Base-by-base conservation (phyloP, 1,140 invertebrate genomes). In the Panagrolaimus sp. region DNA sequence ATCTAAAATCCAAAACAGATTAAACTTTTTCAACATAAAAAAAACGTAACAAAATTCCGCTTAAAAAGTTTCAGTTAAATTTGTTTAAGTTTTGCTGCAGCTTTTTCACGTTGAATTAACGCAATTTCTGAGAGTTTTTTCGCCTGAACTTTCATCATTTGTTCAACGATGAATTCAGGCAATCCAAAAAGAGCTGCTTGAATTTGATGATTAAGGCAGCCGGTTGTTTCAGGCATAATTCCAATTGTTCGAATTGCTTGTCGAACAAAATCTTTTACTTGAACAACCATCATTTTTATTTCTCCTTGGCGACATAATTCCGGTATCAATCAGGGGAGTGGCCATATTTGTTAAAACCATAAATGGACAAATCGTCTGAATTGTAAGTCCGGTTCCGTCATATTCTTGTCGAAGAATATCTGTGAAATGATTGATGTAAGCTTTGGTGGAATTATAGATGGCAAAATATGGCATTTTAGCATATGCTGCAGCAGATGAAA, bases 291-390 rank as follows among this genome's bases (percentile, higher is more conserved):
- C n/a, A 52, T 52, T 52, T 24, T 7, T n/a, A 52, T 10, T n/a
- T 15, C 8, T 52, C n/a, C n/a, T n/a, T n/a, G n/a, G n/a, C n/a
- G n/a, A n/a, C n/a, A n/a, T n/a, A n/a, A n/a, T n/a, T n/a, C n/a
- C n/a, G n/a, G n/a, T n/a, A n/a, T n/a, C n/a, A n/a, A n/a, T n/a
- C n/a, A n/a, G n/a, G n/a, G n/a, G n/a, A n/a, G n/a, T 69, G 8
- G 63, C 45, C 69, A 70, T 69, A 28, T 65, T 66, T 5, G 69
- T 70, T 10, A 38, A 67, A 1, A 70, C 69, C 38, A 69, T 70
- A 24, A 69, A 47, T 15, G 69, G 69, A n/a, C 14, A 43, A 5
- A 70, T 28, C 3, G 43, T 47, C 38, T 70, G 69, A 47, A 70
- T 68, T 45, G 65, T 69, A 24, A 70, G 26, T 45, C 65, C 69